These are phyloP conservation scores for Aurelia aurita complex sp. Pacific DNA, from an alignment of 30 jellyfish, hydroid and myxozoan species.

Conservation along the genomic window DNA sequence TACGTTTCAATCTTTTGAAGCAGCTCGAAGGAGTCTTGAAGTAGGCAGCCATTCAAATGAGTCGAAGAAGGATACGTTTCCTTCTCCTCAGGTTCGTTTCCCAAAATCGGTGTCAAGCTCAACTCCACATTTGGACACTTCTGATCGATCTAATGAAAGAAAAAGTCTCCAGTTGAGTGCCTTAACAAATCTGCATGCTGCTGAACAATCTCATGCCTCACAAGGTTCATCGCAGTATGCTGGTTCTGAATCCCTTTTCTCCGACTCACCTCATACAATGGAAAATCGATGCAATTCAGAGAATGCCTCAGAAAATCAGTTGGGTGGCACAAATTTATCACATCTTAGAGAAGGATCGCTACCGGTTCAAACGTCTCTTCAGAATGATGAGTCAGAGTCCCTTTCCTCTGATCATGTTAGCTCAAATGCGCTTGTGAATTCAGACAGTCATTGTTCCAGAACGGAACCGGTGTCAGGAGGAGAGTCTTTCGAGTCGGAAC, in stretches of 20 bases:
- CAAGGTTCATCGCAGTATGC: not conserved
- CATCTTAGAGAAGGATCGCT: not conserved
- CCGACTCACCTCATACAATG: constrained; percentile 16
- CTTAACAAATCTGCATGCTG: not conserved
- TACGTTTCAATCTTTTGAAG: not conserved
- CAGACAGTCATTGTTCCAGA: too few species aligned
- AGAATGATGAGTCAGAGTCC: constrained; percentile 8
- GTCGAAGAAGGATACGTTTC: too few species aligned
- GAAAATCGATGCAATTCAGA: not conserved
- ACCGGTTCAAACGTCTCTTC: not conserved
- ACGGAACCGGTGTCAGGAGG: too few species aligned
- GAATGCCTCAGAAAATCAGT: too few species aligned
- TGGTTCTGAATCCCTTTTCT: constrained; percentile 30
- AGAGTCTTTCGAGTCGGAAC: too few species aligned
- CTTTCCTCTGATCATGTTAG: constrained; percentile 10
- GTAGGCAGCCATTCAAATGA: too few species aligned
- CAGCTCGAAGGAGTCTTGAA: not conserved
- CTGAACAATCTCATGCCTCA: constrained; percentile 8
- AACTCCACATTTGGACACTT: not conserved
- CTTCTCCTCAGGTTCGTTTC: too few species aligned
- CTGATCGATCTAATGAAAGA: not conserved
- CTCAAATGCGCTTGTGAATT: too few species aligned
- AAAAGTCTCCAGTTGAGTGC: constrained; percentile 7
- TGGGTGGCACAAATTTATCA: too few species aligned
- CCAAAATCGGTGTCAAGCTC: not conserved